These are phyloP conservation scores for Nothocercus nigrocapillus DNA, from an alignment of 2,113 vertebrate species.

Conservation along the genomic window DNA sequence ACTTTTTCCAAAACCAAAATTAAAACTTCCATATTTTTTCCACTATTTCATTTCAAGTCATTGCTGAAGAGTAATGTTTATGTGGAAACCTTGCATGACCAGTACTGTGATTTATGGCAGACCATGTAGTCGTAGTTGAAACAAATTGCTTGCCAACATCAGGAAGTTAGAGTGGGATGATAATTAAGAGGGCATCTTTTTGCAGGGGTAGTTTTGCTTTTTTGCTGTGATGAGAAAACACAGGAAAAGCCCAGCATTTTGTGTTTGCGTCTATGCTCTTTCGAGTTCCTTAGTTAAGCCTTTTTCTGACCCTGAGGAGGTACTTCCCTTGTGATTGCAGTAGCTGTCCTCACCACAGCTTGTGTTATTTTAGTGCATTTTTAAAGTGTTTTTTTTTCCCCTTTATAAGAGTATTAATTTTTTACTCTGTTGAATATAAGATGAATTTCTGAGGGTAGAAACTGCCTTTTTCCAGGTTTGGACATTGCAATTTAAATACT, in stretches of 20 bases:
- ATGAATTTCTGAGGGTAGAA: neutral
- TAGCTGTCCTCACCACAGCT: neutral
- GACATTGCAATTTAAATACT: neutral
- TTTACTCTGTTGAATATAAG: neutral
- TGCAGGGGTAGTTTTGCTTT: neutral
- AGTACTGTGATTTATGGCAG: neutral
- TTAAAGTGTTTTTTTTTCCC: neutral
- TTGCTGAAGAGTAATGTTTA: neutral
- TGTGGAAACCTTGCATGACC: neutral
- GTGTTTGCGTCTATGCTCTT: neutral
- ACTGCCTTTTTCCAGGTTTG: neutral
- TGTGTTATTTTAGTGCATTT: neutral
- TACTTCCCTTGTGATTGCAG: too few relatives aligned
- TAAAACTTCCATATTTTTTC: neutral
- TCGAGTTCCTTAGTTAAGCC: neutral
- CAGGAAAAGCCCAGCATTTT: rapidly evolving
- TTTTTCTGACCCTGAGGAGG: neutral
- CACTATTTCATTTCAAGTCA: neutral
- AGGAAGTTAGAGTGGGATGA: neutral
- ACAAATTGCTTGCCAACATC: neutral
- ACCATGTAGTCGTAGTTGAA: neutral
- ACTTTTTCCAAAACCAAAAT: neutral
- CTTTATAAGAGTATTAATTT: neutral
- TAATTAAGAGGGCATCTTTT: neutral
- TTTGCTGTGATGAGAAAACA: neutral